Conservation (phyloP, 2,888 invertebrate species). For the Acholoe squamosa region DNA sequence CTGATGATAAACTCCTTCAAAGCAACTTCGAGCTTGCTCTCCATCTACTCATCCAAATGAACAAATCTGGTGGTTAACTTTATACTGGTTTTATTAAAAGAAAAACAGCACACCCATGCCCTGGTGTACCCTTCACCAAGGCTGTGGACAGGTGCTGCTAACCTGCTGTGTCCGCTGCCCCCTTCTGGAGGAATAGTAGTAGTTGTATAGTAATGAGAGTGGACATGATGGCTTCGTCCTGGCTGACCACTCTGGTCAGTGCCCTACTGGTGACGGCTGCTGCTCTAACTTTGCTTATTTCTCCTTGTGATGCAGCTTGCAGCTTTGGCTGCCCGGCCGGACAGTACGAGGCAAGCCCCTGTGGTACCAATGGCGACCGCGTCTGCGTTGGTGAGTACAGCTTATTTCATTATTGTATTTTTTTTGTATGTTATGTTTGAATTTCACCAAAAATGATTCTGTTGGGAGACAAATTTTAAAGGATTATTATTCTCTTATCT, state of each 20-base stretch:
- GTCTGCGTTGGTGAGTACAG: conserved; percentile 54
- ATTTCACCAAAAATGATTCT: too few species aligned
- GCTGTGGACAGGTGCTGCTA: not conserved
- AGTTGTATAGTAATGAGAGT: not conserved
- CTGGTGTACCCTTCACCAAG: not conserved
- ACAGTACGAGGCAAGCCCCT: conserved; percentile 61
- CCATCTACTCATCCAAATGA: too few species aligned
- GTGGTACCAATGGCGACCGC: conserved; percentile 61
- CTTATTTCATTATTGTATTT: too few species aligned
- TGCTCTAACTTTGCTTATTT: conserved; percentile 34
- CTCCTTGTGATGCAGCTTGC: conserved; percentile 58
- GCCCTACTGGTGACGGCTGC: not conserved
- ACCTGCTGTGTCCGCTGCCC: conserved; percentile 4
- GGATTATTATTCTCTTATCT: too few species aligned
- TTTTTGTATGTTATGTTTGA: too few species aligned
- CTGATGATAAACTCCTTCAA: too few species aligned
- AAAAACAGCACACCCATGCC: not conserved
- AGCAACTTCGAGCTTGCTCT: too few species aligned
- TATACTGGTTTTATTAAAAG: too few species aligned
- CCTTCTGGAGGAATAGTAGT: not conserved
- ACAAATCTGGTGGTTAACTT: too few species aligned
- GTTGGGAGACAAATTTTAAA: too few species aligned
- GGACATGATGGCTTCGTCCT: conserved; percentile 12
- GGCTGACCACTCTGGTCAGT: conserved; percentile 2
- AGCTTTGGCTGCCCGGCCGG: conserved; percentile 61